These are phyloP conservation scores for Heliconius ethilla DNA, from an alignment of 2,888 invertebrate species.

Conservation along the genomic window DNA sequence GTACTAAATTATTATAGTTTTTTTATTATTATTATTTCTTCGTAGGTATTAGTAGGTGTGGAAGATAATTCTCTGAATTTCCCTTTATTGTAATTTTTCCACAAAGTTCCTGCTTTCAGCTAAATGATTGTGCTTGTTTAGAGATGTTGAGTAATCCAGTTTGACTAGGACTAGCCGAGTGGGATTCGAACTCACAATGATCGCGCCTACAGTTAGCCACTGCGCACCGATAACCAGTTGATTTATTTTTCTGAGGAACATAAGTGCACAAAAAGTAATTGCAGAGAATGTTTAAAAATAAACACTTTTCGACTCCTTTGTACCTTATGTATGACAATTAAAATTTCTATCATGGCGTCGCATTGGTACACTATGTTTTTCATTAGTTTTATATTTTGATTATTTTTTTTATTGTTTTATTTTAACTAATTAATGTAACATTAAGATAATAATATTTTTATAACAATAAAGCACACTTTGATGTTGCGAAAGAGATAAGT, in stretches of 20 bases:
- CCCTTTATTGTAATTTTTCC: background rate
- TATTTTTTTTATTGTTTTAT: background rate
- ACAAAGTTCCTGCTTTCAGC: background rate
- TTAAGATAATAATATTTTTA: background rate
- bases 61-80: background rate
- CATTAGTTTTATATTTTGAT: too few species aligned
- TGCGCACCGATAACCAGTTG: background rate
- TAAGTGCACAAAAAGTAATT: too few species aligned
- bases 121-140: background rate
- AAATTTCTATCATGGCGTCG: background rate
- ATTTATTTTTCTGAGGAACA: too few species aligned
- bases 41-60: background rate
- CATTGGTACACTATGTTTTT: background rate
- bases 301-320: background rate
- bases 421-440: background rate
- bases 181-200: background rate
- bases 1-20: too few species aligned
- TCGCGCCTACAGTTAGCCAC: background rate
- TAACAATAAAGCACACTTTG: conserved; percentile 18
- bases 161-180: background rate
- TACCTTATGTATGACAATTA: background rate
- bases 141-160: background rate
- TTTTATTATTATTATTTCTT: background rate
- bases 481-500: conserved; percentile 9
- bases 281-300: background rate